Evolutionary conservation across 2,113 vertebrate species (phyloP).

Genomic region (Corythaeola cristata): DNA sequence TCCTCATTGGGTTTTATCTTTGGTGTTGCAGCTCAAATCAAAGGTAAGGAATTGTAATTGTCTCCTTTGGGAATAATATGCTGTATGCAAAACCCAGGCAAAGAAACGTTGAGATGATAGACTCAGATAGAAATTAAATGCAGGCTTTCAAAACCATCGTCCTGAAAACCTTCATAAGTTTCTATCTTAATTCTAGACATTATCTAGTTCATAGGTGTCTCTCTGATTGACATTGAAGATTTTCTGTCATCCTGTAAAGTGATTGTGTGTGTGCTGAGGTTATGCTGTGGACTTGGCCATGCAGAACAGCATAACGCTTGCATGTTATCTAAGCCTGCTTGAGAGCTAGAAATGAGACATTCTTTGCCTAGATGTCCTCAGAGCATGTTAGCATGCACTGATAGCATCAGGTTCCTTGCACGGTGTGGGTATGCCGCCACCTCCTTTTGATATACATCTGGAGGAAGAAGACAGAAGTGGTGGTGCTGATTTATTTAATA

Average conservation of each 20-base stretch:
- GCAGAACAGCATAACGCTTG: background rate
- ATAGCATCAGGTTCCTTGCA: background rate
- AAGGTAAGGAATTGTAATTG: background rate
- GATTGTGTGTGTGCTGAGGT: background rate
- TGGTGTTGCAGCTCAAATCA: background rate
- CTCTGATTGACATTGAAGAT: background rate
- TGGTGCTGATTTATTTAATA: background rate
- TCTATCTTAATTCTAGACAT: background rate
- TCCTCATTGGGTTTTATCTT: background rate
- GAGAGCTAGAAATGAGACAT: background rate
- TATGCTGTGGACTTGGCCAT: background rate
- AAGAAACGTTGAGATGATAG: background rate
- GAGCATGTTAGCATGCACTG: fast-evolving
- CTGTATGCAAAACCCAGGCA: background rate
- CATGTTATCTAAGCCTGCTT: background rate
- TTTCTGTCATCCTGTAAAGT: background rate
- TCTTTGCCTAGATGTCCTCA: background rate
- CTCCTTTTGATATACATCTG: background rate
- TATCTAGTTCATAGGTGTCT: background rate
- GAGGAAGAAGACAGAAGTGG: background rate
- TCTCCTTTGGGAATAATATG: background rate
- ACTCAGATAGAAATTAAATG: background rate
- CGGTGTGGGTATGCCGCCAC: background rate
- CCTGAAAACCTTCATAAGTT: background rate
- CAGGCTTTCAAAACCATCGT: background rate